A percentile compares a stretch with the other conserved stretches of the same genome.
Evolutionary conservation across 2,113 vertebrate species (phyloP).

Genomic region (Dicrurus megarhynchus): DNA sequence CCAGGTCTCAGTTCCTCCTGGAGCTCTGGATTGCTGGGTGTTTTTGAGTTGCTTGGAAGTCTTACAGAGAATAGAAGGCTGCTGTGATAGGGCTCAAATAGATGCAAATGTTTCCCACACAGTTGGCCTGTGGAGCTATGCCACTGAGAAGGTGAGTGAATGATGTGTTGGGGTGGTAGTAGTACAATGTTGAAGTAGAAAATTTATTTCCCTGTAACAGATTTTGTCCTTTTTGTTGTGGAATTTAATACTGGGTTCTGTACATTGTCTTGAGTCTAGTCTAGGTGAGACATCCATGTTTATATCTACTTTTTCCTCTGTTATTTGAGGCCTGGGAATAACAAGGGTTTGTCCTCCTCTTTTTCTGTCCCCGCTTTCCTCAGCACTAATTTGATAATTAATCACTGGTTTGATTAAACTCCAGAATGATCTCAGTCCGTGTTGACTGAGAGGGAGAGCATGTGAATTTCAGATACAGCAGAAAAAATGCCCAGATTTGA

Average conservation of each 20-base stretch:
- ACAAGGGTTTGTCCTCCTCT: background rate
- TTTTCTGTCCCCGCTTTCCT: background rate
- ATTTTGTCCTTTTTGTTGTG: background rate
- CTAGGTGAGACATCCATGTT: background rate
- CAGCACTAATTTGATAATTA: background rate
- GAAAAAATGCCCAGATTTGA: background rate
- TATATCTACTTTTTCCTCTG: background rate
- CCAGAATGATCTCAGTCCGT: background rate
- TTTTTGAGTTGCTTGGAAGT: conserved; percentile 98
- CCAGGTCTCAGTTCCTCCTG: conserved; percentile 89
- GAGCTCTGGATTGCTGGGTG: conserved; percentile 97
- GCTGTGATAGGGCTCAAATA: conserved; percentile 88
- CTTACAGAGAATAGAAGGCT: conserved; percentile 94
- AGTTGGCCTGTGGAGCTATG: conserved; percentile 94
- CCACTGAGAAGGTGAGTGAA: conserved; percentile 89
- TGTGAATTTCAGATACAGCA: background rate
- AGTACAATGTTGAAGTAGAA: background rate
- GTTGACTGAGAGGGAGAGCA: background rate
- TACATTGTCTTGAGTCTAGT: background rate
- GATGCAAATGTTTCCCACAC: conserved; percentile 92
- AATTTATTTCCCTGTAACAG: background rate
- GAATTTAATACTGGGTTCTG: background rate
- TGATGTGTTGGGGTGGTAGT: background rate
- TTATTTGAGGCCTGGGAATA: background rate
- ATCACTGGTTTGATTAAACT: background rate